phyloP scores from a whole-genome alignment of 2,113 vertebrate species.

The Chrysemys picta region DNA sequence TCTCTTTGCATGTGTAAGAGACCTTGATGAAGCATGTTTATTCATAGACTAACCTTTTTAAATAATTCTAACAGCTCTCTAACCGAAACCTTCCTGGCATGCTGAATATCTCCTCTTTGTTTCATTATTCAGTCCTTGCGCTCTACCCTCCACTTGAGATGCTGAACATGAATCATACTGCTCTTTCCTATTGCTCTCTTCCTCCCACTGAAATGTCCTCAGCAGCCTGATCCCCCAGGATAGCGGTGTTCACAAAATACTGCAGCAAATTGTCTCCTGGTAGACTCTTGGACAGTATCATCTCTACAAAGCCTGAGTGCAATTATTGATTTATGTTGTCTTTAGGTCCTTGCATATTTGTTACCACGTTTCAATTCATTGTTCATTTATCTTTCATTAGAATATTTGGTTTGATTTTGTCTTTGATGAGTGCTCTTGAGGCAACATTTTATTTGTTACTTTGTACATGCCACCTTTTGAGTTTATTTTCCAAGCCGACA shows the following conservation, averaged over 20 bases:
- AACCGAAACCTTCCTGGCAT: slow-evolving; percentile 94
- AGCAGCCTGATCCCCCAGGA: slow-evolving; percentile 79
- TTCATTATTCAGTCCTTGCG: slow-evolving; percentile 95
- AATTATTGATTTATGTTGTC: slow-evolving; percentile 72
- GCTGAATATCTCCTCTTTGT: slow-evolving; percentile 92
- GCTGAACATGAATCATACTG: slow-evolving; percentile 89
- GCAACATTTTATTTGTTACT: slow-evolving; percentile 68
- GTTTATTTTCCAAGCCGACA: slow-evolving; percentile 56
- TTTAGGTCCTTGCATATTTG: slow-evolving; percentile 71
- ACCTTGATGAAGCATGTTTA: slow-evolving; percentile 99
- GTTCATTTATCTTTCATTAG: slow-evolving; percentile 73
- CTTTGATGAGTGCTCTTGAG: slow-evolving; percentile 66
- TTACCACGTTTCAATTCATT: slow-evolving; percentile 69
- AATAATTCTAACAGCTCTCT: slow-evolving; percentile 97
- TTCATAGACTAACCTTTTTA: slow-evolving; percentile 99
- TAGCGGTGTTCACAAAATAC: slow-evolving; percentile 76
- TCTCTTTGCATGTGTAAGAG: slow-evolving; percentile 90
- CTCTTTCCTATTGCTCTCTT: slow-evolving; percentile 80
- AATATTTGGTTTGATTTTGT: slow-evolving; percentile 61
- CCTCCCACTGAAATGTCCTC: slow-evolving; percentile 83
- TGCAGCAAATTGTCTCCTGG: slow-evolving; percentile 72
- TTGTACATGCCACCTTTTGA: slow-evolving; percentile 45
- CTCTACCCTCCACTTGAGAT: slow-evolving; percentile 90
- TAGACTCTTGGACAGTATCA: slow-evolving; percentile 58
- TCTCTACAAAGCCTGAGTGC: slow-evolving; percentile 64